Conservation (phyloP, 1,140 invertebrate genomes). For the Drosophila triauraria region DNA sequence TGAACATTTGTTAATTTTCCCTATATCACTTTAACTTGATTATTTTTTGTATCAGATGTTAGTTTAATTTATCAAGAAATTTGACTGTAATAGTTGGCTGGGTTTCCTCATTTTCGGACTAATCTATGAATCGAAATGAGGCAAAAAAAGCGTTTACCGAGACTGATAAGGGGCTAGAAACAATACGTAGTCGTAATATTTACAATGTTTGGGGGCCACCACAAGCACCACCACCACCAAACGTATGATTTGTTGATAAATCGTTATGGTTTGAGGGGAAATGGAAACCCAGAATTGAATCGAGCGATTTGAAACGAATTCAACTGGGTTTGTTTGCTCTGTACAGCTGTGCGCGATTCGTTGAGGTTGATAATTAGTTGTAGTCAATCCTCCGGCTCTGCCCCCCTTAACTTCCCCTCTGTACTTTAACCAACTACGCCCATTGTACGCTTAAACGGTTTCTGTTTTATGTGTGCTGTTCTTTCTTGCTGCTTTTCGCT, state of each 20-base stretch:
- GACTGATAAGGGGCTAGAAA: conserved; percentile 40
- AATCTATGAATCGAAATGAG: conserved; percentile 43
- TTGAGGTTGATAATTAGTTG: conserved; percentile 72
- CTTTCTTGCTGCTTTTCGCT: conserved; percentile 41
- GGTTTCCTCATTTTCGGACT: conserved; percentile 23
- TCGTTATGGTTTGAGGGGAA: conserved; percentile 36
- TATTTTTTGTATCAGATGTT: background rate
- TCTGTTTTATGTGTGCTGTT: conserved; percentile 50
- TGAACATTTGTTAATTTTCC: background rate
- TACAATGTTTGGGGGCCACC: conserved; percentile 51
- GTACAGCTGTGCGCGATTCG: conserved; percentile 68
- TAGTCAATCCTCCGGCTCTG: conserved; percentile 28
- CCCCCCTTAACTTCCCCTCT: conserved; percentile 3
- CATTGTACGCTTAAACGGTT: conserved; percentile 75
- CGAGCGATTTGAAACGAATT: conserved; percentile 13
- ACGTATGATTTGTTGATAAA: conserved; percentile 46
- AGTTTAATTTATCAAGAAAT: background rate
- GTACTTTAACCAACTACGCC: conserved; percentile 50
- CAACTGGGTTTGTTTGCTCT: conserved; percentile 34
- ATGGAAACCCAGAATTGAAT: conserved; percentile 29
- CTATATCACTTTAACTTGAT: background rate
- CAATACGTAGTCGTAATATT: conserved; percentile 33
- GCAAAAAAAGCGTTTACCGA: conserved; percentile 22
- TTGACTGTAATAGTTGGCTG: background rate
- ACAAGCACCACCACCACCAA: background rate